Evolutionary conservation across 2,888 invertebrate genomes (phyloP), one percentile per base, ranked within the genome.

Genomic region (Xestoiulus laeticollis): DNA sequence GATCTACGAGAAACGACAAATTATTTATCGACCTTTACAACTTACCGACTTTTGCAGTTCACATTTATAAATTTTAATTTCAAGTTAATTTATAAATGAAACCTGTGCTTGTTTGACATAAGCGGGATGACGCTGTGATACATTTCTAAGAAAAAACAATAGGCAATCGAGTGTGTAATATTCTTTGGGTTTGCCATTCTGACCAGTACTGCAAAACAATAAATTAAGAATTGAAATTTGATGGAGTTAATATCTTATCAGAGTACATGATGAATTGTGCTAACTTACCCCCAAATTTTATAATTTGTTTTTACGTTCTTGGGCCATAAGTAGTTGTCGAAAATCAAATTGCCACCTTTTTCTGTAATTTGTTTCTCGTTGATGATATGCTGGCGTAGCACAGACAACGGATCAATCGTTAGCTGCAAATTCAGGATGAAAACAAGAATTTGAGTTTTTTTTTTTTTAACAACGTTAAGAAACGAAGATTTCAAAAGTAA

Each of bases 51-150:
- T 59, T 59, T 59, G 59, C 5, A 59, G 3, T 6, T n/a, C 14
- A n/a, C 12, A 48, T 48, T 16, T n/a, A n/a, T n/a, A 59, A 19
- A 59, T 19, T n/a, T n/a, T 1, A n/a, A n/a, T n/a, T n/a, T n/a
- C n/a, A n/a, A n/a, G n/a, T n/a, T n/a, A n/a, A n/a, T n/a, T n/a
- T n/a, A n/a, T n/a, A n/a, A 16, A 8, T 16, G 12, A 48, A 16
- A 59, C 59, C 59, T 59, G 59, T 6, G 59, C 59, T 59, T 59
- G 59, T 16, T 59, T 59, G 59, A 59, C 59, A n/a, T 59, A 59
- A 5, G 59, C 59, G n/a, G 59, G 59, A 59, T 59, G 59, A n/a
- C 59, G 59, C n/a, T 59, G 59, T n/a, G 59, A 59, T n/a, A 59
- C n/a, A 59, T 59, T 59, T 19, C 59, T 59, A 5, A 59, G 59